A percentile compares a stretch with the other conserved stretches of the same genome.
Evolutionary conservation across 2,113 vertebrate species (phyloP).

Genomic region (Phalacrocorax brasilianus): DNA sequence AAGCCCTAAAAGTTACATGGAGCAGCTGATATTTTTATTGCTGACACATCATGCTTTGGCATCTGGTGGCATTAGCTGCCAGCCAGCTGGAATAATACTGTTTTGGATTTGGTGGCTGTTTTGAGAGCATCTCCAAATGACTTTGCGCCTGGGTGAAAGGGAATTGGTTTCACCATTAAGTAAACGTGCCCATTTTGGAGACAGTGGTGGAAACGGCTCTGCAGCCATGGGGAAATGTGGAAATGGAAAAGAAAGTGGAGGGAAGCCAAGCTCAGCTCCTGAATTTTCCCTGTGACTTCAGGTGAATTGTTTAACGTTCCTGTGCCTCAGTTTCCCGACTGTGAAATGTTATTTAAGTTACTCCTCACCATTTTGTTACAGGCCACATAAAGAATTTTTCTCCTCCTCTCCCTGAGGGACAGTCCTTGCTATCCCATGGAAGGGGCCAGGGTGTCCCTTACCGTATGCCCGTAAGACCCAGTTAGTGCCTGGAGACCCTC

Average conservation of each 20-base stretch:
- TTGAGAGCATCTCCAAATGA: not conserved
- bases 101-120: not conserved
- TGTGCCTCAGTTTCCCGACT: not conserved
- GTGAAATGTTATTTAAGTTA: not conserved
- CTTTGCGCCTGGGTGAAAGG: not conserved
- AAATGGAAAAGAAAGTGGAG: not conserved
- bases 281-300: not conserved
- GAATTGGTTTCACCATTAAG: not conserved
- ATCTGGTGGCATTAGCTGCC: not conserved
- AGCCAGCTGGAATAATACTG: not conserved
- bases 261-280: not conserved
- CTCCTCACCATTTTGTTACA: not conserved
- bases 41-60: not conserved
- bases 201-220: not conserved
- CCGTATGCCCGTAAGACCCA: no score
- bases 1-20: not conserved
- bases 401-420: not conserved
- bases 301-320: not conserved
- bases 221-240: not conserved
- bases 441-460: not conserved
- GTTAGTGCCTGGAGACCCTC: no score
- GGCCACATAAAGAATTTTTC: not conserved
- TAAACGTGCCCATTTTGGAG: not conserved
- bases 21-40: not conserved
- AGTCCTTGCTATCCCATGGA: not conserved